Evolutionary conservation across 2,888 invertebrate genomes (phyloP).

Genomic region (Ariolimax columbianus): DNA sequence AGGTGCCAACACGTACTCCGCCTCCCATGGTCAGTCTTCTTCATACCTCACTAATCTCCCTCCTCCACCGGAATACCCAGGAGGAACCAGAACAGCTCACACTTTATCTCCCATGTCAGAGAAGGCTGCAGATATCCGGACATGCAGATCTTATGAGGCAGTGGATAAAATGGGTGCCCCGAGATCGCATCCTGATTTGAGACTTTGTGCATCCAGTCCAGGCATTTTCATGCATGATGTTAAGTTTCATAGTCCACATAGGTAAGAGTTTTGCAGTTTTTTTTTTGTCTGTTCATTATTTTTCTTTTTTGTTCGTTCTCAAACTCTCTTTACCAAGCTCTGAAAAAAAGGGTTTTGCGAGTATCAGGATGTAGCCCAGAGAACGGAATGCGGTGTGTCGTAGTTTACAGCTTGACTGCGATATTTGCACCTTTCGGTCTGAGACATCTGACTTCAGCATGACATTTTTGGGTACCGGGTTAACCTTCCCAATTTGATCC

Average conservation of each 20-base stretch:
- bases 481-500: no score
- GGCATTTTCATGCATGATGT: slow-evolving; percentile 39
- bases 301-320: no score
- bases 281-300: no score
- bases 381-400: no score
- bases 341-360: no score
- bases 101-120: no score
- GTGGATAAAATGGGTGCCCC: slow-evolving; percentile 31
- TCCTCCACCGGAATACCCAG: slow-evolving; percentile 75
- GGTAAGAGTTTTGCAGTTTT: slow-evolving; percentile 3
- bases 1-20: slow-evolving; percentile 24
- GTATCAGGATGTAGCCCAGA: no score
- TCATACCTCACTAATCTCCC: slow-evolving; percentile 68
- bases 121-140: slow-evolving; percentile 36
- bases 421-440: no score
- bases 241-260: slow-evolving; percentile 22
- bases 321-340: no score
- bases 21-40: slow-evolving; percentile 45
- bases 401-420: no score
- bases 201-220: slow-evolving; percentile 49
- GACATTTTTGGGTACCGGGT: no score
- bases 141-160: slow-evolving; percentile 46
- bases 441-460: no score
- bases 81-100: slow-evolving; percentile 54
- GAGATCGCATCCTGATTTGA: slow-evolving; percentile 23